phyloP scores from a whole-genome alignment of 2,888 invertebrate genomes.

The Nymphalis c-album region DNA sequence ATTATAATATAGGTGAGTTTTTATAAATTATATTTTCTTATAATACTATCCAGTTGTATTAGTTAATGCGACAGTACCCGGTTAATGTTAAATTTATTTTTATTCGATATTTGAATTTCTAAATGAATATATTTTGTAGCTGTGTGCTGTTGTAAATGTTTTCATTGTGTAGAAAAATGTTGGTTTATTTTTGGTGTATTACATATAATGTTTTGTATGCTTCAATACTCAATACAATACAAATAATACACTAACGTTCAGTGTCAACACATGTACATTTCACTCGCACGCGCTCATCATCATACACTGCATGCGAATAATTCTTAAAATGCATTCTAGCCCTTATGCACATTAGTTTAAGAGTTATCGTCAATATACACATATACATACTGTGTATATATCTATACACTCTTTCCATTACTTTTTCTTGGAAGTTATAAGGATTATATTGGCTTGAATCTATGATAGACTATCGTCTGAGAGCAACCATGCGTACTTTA shows the following conservation, averaged over 20 bases:
- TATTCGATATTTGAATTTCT: too few relatives aligned
- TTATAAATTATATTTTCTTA: background rate
- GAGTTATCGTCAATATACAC: conserved; percentile 1
- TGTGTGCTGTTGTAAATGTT: too few relatives aligned
- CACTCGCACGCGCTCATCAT: conserved; percentile 7
- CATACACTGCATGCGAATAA: conserved; percentile 1
- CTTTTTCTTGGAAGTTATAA: background rate
- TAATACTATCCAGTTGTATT: too few relatives aligned
- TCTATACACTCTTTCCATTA: background rate
- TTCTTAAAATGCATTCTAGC: conserved; percentile 1
- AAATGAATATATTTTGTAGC: too few relatives aligned
- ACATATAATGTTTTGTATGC: background rate
- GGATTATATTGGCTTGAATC: background rate
- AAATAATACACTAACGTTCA: background rate
- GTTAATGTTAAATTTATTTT: too few relatives aligned
- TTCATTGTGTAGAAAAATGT: background rate
- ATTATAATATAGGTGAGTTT: conserved; percentile 62
- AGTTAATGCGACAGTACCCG: too few relatives aligned
- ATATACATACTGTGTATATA: background rate
- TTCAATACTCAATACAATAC: background rate
- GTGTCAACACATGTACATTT: conserved; percentile 4
- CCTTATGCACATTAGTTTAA: background rate
- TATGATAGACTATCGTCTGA: background rate
- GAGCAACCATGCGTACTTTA: conserved; percentile 23
- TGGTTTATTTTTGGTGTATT: background rate